Evolutionary conservation across 2,888 invertebrate species (phyloP).

Genomic region (Crossocerus cetratus): DNA sequence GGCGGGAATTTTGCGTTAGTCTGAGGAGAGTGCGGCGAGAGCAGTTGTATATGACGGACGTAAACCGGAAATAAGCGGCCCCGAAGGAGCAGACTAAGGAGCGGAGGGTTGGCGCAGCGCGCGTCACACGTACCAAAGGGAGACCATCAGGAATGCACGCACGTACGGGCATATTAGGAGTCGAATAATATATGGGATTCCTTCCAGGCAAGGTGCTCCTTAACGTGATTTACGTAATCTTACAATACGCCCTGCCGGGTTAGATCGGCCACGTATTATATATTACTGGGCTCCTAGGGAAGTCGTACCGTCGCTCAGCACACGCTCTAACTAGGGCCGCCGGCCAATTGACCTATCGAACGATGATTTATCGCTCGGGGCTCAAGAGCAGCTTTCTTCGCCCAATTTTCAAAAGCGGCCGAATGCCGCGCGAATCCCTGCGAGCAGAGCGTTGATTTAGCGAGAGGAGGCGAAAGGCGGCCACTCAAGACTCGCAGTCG

Average conservation of each 20-base stretch:
- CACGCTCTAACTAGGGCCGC: slow-evolving; percentile 7
- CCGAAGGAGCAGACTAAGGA: slow-evolving; percentile 42
- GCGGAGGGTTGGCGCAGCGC: slow-evolving; percentile 62
- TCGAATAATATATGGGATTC: slow-evolving; percentile 72
- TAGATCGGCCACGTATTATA: slow-evolving; percentile 65
- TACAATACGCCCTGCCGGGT: slow-evolving; percentile 70
- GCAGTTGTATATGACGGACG: slow-evolving; percentile 50
- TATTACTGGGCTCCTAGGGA: slow-evolving; percentile 48
- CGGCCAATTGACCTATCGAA: slow-evolving; percentile 22
- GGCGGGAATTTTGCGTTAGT: no score
- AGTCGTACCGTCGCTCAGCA: slow-evolving; percentile 18
- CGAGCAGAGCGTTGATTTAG: background rate
- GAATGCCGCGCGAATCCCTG: background rate
- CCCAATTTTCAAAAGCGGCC: background rate
- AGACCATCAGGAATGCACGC: slow-evolving; percentile 71
- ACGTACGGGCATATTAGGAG: slow-evolving; percentile 74
- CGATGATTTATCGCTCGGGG: slow-evolving; percentile 20
- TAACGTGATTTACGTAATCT: slow-evolving; percentile 75
- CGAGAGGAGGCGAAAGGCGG: background rate
- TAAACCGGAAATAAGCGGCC: slow-evolving; percentile 72
- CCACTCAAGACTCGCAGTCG: slow-evolving; percentile 25
- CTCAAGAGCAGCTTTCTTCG: background rate
- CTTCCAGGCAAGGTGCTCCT: slow-evolving; percentile 66
- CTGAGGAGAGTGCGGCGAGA: background rate
- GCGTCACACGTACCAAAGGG: slow-evolving; percentile 61